A percentile compares a stretch with the other conserved stretches of the same genome.
Evolutionary conservation across 1,140 invertebrate species (phyloP).

Genomic region (Chironomus striatipennis): DNA sequence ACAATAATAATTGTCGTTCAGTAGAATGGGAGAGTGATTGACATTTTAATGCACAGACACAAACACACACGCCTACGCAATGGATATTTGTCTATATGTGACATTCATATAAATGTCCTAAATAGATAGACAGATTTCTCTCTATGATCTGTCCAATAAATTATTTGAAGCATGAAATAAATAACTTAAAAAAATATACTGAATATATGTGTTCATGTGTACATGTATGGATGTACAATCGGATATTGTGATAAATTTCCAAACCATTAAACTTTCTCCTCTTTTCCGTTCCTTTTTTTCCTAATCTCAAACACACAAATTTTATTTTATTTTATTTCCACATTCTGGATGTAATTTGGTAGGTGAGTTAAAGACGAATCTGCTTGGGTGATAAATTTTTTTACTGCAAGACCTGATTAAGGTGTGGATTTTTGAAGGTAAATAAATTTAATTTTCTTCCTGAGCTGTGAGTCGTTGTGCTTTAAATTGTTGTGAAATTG

Average conservation of each 20-base stretch:
- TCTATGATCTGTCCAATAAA: neutral
- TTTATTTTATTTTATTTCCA: conserved; percentile 1
- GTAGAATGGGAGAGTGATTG: neutral
- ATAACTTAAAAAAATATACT: neutral
- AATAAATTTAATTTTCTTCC: too few relatives aligned
- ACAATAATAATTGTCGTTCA: too few relatives aligned
- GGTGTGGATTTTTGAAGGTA: too few relatives aligned
- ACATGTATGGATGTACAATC: too few relatives aligned
- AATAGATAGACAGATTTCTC: neutral
- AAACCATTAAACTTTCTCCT: conserved; percentile 11
- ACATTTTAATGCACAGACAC: neutral
- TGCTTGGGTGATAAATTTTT: too few relatives aligned
- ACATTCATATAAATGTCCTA: conserved; percentile 7
- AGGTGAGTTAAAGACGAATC: too few relatives aligned
- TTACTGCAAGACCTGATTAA: too few relatives aligned
- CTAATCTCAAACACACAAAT: neutral
- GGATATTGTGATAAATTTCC: conserved; percentile 2
- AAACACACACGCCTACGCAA: too few relatives aligned
- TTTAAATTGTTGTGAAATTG: too few relatives aligned
- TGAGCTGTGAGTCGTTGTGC: too few relatives aligned
- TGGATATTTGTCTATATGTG: neutral
- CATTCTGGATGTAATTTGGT: neutral
- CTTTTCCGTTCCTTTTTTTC: neutral
- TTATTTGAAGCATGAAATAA: conserved; percentile 4
- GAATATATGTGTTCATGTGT: too few relatives aligned